Percentiles rank a stretch among this genome's conserved stretches.
Conservation (phyloP, 2,113 vertebrate species). For the Tamias sibiricus region DNA sequence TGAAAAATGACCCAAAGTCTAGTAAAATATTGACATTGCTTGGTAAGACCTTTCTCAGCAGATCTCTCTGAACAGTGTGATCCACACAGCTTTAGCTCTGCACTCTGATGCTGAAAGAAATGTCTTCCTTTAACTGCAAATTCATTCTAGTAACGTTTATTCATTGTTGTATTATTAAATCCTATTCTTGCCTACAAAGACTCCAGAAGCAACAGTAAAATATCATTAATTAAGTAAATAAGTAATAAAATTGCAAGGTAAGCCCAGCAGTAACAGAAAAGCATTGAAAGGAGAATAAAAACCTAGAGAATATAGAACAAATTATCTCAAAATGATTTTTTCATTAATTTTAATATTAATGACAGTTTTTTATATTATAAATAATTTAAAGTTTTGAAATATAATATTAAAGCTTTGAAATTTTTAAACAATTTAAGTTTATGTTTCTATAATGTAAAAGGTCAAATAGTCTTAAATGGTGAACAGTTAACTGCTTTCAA, state of each 20-base stretch:
- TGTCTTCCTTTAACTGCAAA: neutral
- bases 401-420: neutral
- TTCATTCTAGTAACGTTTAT: slow-evolving; percentile 10
- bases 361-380: neutral
- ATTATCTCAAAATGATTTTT: neutral
- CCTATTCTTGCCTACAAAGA: neutral
- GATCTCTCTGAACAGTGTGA: neutral
- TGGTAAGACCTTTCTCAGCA: neutral
- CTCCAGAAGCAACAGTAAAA: slow-evolving; percentile 16
- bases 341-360: neutral
- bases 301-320: neutral
- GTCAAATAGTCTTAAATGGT: neutral
- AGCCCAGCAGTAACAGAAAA: neutral
- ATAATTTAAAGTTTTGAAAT: neutral
- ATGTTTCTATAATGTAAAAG: neutral
- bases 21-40: neutral
- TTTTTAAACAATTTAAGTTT: neutral
- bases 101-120: neutral
- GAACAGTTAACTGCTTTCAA: neutral
- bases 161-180: slow-evolving; percentile 37
- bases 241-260: neutral
- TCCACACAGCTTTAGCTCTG: neutral
- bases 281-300: slow-evolving; percentile 4
- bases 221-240: slow-evolving; percentile 39
- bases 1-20: neutral